Conservation (phyloP, 2,888 invertebrate species). For the Lithophane ornitopus region DNA sequence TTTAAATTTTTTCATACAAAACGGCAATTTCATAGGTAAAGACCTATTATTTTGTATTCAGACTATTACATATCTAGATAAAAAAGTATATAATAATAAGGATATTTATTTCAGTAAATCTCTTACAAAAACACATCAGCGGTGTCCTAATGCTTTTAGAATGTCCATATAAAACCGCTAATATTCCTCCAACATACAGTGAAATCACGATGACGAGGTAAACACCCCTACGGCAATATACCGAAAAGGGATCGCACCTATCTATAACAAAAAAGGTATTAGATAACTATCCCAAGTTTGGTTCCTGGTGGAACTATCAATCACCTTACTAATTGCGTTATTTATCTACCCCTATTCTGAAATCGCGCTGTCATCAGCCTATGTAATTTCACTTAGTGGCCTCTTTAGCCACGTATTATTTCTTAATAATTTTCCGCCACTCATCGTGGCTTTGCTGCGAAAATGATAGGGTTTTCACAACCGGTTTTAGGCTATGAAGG, state of each 20-base stretch:
- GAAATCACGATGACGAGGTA: constrained; percentile 67
- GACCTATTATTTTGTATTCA: background rate
- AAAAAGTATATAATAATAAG: constrained; percentile 5
- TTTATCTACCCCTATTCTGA: constrained; percentile 83
- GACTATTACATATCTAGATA: background rate
- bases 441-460: constrained; percentile 70
- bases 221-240: constrained; percentile 65
- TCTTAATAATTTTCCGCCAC: constrained; percentile 77
- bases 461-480: constrained; percentile 69
- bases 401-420: constrained; percentile 79
- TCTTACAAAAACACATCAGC: constrained; percentile 49
- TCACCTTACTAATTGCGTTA: constrained; percentile 86
- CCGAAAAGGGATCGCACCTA: constrained; percentile 69
- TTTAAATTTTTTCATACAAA: too few species aligned
- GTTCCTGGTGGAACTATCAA: constrained; percentile 81
- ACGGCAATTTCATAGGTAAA: too few species aligned
- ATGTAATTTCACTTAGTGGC: constrained; percentile 87
- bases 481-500: constrained; percentile 33
- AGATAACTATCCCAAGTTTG: constrained; percentile 67
- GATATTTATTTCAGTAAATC: constrained; percentile 35
- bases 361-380: constrained; percentile 84
- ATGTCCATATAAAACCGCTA: constrained; percentile 64
- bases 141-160: constrained; percentile 64
- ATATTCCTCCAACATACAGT: constrained; percentile 56
- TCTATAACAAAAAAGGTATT: constrained; percentile 71